Evolutionary conservation across 2,888 invertebrate species (phyloP).

Genomic region (Amphipoea oculea): DNA sequence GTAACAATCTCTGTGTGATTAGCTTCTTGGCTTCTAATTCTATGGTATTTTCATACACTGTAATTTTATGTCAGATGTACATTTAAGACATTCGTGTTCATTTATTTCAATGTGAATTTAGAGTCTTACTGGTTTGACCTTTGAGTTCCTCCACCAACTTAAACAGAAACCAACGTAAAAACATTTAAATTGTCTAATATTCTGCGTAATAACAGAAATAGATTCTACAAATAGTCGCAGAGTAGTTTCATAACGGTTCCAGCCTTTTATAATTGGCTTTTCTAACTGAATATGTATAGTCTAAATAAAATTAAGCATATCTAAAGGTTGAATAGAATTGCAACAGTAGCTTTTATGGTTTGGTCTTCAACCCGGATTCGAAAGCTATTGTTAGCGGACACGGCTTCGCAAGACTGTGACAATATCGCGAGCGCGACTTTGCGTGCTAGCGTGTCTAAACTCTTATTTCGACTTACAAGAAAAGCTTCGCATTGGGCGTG

Average conservation of each 20-base stretch:
- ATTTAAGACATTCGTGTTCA: conserved; percentile 16
- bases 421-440: conserved; percentile 48
- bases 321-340: conserved; percentile 64
- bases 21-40: conserved; percentile 46
- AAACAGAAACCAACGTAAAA: neutral
- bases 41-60: conserved; percentile 36
- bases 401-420: conserved; percentile 68
- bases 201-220: neutral
- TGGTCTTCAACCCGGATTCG: conserved; percentile 79
- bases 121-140: conserved; percentile 1
- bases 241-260: neutral
- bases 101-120: conserved; percentile 23
- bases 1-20: conserved; percentile 38
- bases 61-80: conserved; percentile 16
- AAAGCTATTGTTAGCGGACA: conserved; percentile 71
- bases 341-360: conserved; percentile 74
- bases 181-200: neutral
- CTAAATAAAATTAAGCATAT: conserved; percentile 33
- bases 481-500: neutral
- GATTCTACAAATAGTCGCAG: neutral
- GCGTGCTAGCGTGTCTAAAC: conserved; percentile 66
- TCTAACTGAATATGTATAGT: conserved; percentile 10
- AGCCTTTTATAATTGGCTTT: conserved; percentile 8
- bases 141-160: neutral
- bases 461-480: conserved; percentile 64